Evolutionary conservation across 2,113 vertebrate species (phyloP), one percentile per base, ranked within the genome.

Genomic region (Apodemus speciosus): DNA sequence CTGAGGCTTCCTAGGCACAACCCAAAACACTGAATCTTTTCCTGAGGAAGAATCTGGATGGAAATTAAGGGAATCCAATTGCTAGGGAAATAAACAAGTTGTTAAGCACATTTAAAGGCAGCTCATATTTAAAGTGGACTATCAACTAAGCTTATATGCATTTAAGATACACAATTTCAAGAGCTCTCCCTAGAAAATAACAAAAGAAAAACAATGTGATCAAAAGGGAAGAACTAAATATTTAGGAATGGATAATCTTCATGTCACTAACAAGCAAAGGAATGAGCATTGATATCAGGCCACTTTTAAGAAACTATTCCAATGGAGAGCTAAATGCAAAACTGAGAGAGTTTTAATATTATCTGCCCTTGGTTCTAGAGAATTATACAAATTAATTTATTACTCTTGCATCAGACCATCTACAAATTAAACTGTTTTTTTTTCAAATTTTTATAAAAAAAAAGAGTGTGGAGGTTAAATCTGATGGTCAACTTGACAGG

Each of bases 111-210:
- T 89, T 89, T 92, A 90, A 92, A 72, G 62, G 23, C 35, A 23
- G 18, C 35, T 86, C 35, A 68, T 95, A 90, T 77, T 93, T 83
- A 89, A 81, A 75, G 91, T 96, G 49, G n/a, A 38, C 69, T 91
- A 71, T 32, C n/a, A 53, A 64, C 58, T 77, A 79, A 68, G 38
- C 20, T 80, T 90, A 76, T 75, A 35, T 71, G 77, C 27, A 51
- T 91, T 64, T 92, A 43, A 72, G 49, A 86, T 75, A 71, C 89
- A 86, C 87, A 15, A 35, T 87, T 71, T 94, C 38, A 93, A 88
- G 30, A 90, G 53, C 10, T 85, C 49, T 72, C 15, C 9, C 32
- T 53, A 90, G 81, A 32, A 38, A 80, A 23, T 66, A 85, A 91
- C 16, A 25, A 25, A 46, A 35, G 2, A 56, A 8, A 56, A 60